Percentiles rank a stretch among this genome's conserved stretches.
phyloP scores from a whole-genome alignment of 2,888 invertebrate species.

The Lasioglossum villosulum region DNA sequence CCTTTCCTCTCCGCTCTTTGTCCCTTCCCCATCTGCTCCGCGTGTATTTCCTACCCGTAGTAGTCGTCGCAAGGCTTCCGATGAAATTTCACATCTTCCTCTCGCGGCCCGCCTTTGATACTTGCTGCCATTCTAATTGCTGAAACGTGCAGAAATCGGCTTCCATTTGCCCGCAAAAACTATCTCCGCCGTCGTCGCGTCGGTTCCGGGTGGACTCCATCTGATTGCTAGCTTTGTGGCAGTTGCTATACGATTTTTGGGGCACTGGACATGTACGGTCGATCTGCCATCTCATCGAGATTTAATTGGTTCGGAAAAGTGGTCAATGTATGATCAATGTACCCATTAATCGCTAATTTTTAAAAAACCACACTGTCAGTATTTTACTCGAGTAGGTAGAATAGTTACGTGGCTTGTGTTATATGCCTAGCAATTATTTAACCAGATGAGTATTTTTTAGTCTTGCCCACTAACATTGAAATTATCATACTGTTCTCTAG shows the following conservation, averaged over 20 bases:
- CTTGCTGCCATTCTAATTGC: slow-evolving; percentile 74
- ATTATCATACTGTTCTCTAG: background rate
- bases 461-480: background rate
- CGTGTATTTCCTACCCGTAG: slow-evolving; percentile 57
- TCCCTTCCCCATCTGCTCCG: slow-evolving; percentile 22
- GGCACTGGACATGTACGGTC: background rate
- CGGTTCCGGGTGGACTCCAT: slow-evolving; percentile 36
- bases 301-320: background rate
- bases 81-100: slow-evolving; percentile 81
- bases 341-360: background rate
- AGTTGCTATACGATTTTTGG: background rate
- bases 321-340: too few relatives aligned
- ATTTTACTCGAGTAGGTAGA: background rate
- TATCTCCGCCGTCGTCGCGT: slow-evolving; percentile 6
- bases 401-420: background rate
- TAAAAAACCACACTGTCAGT: background rate
- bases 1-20: slow-evolving; percentile 43
- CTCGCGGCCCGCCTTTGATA: slow-evolving; percentile 74
- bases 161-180: slow-evolving; percentile 60
- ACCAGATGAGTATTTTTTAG: background rate
- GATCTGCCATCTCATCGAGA: background rate
- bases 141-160: slow-evolving; percentile 67
- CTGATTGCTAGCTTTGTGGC: background rate
- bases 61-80: slow-evolving; percentile 77
- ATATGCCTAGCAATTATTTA: too few relatives aligned